Base-by-base conservation (phyloP, 2,888 invertebrate species). In the Leptinotarsa tumamoca region DNA sequence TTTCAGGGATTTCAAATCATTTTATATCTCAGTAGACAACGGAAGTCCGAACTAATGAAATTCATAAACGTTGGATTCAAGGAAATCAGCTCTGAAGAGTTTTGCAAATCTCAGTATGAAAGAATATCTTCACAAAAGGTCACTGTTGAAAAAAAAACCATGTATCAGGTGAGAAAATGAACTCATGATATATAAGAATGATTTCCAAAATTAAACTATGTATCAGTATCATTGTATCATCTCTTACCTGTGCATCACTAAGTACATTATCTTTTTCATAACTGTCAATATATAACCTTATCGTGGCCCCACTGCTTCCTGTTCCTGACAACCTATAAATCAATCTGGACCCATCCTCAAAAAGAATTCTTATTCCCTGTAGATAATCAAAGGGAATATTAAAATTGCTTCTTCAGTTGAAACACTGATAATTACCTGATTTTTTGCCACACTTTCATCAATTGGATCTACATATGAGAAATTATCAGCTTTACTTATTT, bases 221-320 rank as follows among this genome's bases (percentile, higher is more conserved):
- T 10, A 43, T 10, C 4, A 43, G 43, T 10, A 43, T 43, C 43
- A 50, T 43, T 17, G 43, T 10, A 43, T 43, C 10, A 58, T 43
- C 21, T 43, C 51, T 54, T 82, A 89, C 88, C 81, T 93, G 93
- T 0, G 94, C 93, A 83, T 93, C 92, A 0, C 92, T 91, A 14
- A 91, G 84, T 15, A 93, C 92, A 84, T 94, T 92, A 79, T 93
- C 93, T 33, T 92, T 91, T 84, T 98, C 97, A 88, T 97, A 98
- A 80, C 97, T 96, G 88, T 98, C 99, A 78, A 98, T 94, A 89
- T 99, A 99, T 71, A 99, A 87, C 67, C 99, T 92, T 84, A 99
- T 95, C 2, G 99, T 99, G 33, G 99, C 99, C 0, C 99, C 99
- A 56, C 96, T 95, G 87, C 98, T 98, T 79, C 99, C 99, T 0